A percentile compares a stretch with the other conserved stretches of the same genome.
phyloP scores from a whole-genome alignment of 2,797 vertebrate genomes.

The Kryptolebias ocellatus region DNA sequence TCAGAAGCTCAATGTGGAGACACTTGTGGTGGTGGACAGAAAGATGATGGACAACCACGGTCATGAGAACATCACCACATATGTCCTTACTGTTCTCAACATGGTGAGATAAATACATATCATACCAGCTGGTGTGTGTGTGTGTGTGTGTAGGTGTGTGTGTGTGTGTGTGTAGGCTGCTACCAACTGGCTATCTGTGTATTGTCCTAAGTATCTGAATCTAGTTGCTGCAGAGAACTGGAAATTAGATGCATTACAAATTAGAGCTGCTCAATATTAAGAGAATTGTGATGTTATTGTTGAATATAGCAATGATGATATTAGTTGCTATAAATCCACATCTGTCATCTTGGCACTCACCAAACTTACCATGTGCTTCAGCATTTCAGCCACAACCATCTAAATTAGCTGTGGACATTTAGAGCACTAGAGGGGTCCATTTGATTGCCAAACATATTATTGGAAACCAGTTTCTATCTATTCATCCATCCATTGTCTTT shows the following conservation, averaged over 20 bases:
- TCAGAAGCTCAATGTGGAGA: constrained; percentile 88
- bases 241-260: background rate
- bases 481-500: too few relatives aligned
- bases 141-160: background rate
- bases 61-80: constrained; percentile 91
- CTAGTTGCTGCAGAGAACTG: background rate
- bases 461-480: too few relatives aligned
- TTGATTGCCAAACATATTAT: too few relatives aligned
- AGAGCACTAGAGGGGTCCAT: too few relatives aligned
- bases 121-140: background rate
- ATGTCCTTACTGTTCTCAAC: constrained; percentile 91
- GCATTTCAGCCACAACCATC: too few relatives aligned
- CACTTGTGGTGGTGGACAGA: constrained; percentile 89
- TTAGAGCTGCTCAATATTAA: too few relatives aligned
- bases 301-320: too few relatives aligned
- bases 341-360: too few relatives aligned
- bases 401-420: too few relatives aligned
- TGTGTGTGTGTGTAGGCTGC: background rate
- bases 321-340: too few relatives aligned
- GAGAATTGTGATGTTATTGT: too few relatives aligned
- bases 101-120: constrained; percentile 80
- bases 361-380: too few relatives aligned
- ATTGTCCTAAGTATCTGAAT: background rate
- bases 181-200: background rate
- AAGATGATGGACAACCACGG: constrained; percentile 91